Conservation (phyloP, 2,797 vertebrate species). For the Loriculus beryllinus region DNA sequence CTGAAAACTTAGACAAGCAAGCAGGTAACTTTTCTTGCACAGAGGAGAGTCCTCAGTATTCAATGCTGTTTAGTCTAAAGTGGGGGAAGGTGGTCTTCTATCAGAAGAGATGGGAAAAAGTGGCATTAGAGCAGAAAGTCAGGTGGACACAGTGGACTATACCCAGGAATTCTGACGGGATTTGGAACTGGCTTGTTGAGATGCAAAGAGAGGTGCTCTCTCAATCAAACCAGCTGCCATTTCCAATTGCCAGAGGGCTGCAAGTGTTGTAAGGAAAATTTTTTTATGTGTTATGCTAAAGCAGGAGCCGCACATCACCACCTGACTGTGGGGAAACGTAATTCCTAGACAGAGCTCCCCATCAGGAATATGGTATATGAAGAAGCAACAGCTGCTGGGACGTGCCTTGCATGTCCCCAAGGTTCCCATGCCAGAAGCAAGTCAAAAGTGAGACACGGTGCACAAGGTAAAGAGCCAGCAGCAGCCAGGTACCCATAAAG, state of each 20-base stretch:
- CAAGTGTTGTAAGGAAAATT: neutral
- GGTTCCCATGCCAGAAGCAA: neutral
- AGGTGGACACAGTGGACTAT: neutral
- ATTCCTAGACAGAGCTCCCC: neutral
- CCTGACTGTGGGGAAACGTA: neutral
- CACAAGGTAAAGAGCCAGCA: neutral
- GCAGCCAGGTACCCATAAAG: neutral
- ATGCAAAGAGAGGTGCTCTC: neutral
- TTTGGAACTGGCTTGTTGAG: neutral
- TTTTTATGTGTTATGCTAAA: neutral
- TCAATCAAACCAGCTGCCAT: neutral
- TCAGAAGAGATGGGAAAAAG: neutral
- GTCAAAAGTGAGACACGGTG: fast-evolving
- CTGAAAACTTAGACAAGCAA: neutral
- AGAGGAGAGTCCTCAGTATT: neutral
- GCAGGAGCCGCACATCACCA: neutral
- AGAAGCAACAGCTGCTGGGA: neutral
- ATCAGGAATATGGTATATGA: neutral
- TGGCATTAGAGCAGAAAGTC: neutral
- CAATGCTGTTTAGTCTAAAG: neutral
- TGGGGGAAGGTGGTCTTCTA: neutral
- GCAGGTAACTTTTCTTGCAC: neutral
- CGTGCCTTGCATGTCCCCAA: neutral
- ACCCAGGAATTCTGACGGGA: neutral
- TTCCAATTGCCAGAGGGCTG: neutral